Base-by-base conservation (phyloP, 2,797 vertebrate genomes). In the Pangasius djambal region DNA sequence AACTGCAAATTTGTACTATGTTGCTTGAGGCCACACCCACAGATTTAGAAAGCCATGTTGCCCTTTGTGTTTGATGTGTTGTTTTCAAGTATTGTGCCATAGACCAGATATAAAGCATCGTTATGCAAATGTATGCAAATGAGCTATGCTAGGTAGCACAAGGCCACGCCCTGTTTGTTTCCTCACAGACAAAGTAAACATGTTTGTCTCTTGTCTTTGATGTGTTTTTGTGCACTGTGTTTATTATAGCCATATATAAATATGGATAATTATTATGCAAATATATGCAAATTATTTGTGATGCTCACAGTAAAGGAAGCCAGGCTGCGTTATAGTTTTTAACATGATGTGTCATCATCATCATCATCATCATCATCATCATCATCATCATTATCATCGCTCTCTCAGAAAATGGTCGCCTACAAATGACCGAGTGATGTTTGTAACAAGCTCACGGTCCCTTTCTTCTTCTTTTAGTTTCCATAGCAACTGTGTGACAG, bases 381-480 rank as follows among this genome's bases (percentile, higher is more conserved):
- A 74, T 92, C 52, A 40, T 48, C 44, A 25, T 74, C 72, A 74
- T 92, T 34, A 40, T 48, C 44, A n/a, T 78, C 15, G 87, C 88
- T 92, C 92, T 88, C 90, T 92, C 90, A 94, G 94, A 96, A 96
- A 95, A 96, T 95, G 95, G 95, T 94, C 94, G 89, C 94, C 91
- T 88, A 85, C 93, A 94, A 95, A 95, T 96, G 91, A 95, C 95
- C 90, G 93, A 95, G 92, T 89, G 94, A 93, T 96, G 94, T 94
- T 95, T 94, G 92, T 91, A 94, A 94, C 95, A 94, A 93, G 94
- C 95, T 92, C 93, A 8, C 85, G 22, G 92, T 92, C 93, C 92
- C 93, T 96, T 96, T 96, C 94, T 95, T 95, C 93, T 94, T 95
- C 93, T 94, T 92, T 90, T 91, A 94, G 96, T 97, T 97, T 96